phyloP scores from a whole-genome alignment of 2,888 invertebrate genomes.

The Pyrochroa serraticornis region DNA sequence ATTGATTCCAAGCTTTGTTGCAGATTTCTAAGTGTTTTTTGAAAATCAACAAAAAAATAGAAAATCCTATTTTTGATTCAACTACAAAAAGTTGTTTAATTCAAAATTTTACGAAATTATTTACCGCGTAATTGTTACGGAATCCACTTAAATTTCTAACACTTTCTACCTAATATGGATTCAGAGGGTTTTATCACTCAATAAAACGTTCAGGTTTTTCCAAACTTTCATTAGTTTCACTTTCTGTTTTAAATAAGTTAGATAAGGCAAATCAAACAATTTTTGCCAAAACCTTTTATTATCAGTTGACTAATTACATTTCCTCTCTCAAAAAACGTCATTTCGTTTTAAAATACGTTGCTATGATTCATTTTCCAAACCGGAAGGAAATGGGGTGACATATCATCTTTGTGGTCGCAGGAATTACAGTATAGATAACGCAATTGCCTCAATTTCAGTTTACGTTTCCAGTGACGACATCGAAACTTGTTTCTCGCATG shows the following conservation, averaged over 20 bases:
- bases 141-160: constrained; percentile 2
- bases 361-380: constrained; percentile 13
- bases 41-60: too few relatives aligned
- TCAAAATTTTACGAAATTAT: too few relatives aligned
- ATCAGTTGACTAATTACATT: too few relatives aligned
- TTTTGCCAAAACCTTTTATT: too few relatives aligned
- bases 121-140: not conserved
- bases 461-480: too few relatives aligned
- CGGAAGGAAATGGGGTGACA: constrained; percentile 23
- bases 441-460: too few relatives aligned
- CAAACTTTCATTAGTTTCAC: constrained; percentile 16
- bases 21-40: too few relatives aligned
- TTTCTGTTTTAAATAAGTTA: constrained; percentile 1
- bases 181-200: constrained; percentile 2
- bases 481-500: too few relatives aligned
- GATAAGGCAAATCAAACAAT: too few relatives aligned
- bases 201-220: constrained; percentile 10
- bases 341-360: not conserved
- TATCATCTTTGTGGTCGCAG: not conserved
- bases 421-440: not conserved
- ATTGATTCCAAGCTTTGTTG: too few relatives aligned
- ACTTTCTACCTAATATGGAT: not conserved
- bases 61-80: too few relatives aligned
- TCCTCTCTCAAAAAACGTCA: not conserved
- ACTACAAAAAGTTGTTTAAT: too few relatives aligned